These are phyloP conservation scores for Ceratitis capitata DNA, from an alignment of 1,140 invertebrate species.

Conservation along the genomic window DNA sequence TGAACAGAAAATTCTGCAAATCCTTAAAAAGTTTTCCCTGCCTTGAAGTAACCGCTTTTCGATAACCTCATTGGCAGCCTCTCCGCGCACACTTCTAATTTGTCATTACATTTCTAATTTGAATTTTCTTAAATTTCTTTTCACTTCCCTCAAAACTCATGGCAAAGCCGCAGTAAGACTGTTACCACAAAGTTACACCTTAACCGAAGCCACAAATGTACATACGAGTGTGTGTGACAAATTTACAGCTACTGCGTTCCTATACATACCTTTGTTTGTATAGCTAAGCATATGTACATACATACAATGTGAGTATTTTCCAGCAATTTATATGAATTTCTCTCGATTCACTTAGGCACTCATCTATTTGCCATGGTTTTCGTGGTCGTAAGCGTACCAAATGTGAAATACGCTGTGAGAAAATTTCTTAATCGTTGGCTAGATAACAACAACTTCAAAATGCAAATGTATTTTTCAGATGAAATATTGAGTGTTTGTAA, in stretches of 20 bases:
- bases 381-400: not conserved
- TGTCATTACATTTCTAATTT: not conserved
- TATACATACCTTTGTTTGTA: not conserved
- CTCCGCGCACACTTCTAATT: not conserved
- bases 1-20: too few relatives aligned
- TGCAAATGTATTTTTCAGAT: too few relatives aligned
- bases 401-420: not conserved
- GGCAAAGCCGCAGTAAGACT: not conserved
- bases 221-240: slow-evolving; percentile 3
- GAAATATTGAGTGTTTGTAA: too few relatives aligned
- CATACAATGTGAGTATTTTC: not conserved
- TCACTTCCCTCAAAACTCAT: not conserved
- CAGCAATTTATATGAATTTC: slow-evolving; percentile 8
- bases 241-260: not conserved
- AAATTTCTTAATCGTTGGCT: too few relatives aligned
- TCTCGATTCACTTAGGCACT: not conserved
- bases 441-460: too few relatives aligned
- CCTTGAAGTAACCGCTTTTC: too few relatives aligned
- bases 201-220: not conserved
- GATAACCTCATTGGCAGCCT: not conserved
- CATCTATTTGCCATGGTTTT: not conserved
- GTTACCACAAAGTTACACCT: not conserved
- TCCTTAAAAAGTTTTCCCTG: too few relatives aligned
- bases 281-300: not conserved
- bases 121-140: not conserved